Conservation (phyloP, 2,797 vertebrate genomes). For the Pseudomugil gertrudae region DNA sequence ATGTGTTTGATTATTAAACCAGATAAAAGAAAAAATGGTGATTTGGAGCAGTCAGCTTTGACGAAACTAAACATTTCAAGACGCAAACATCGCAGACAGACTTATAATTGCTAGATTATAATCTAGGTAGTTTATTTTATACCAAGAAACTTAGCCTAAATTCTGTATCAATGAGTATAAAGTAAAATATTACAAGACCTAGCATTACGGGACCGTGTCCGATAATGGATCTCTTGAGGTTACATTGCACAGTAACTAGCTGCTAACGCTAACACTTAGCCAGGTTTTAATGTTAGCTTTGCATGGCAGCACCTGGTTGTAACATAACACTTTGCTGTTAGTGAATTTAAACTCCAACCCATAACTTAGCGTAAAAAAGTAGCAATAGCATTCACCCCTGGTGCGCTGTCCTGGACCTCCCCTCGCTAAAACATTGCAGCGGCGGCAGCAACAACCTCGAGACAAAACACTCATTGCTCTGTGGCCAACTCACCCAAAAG, state of each 20-base stretch:
- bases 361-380: not conserved
- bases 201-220: constrained; percentile 46
- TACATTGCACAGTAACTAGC: constrained; percentile 49
- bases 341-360: not conserved
- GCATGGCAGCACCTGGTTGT: not conserved
- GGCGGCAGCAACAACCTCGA: constrained; percentile 47
- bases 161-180: accelerated
- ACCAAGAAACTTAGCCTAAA: not conserved
- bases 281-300: constrained; percentile 20
- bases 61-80: not conserved
- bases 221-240: constrained; percentile 60
- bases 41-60: constrained; percentile 18
- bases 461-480: constrained; percentile 55
- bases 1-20: constrained; percentile 48
- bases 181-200: constrained; percentile 5
- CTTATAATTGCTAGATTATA: not conserved
- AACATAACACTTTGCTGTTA: not conserved
- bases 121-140: not conserved
- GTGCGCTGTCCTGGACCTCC: constrained; percentile 13
- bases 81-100: not conserved
- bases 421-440: constrained; percentile 41
- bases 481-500: constrained; percentile 71
- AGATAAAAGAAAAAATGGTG: constrained; percentile 16
- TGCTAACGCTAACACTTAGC: constrained; percentile 60
- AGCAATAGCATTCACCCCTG: not conserved